Base-by-base conservation (phyloP, 1,140 invertebrate genomes). In the Popillia japonica region DNA sequence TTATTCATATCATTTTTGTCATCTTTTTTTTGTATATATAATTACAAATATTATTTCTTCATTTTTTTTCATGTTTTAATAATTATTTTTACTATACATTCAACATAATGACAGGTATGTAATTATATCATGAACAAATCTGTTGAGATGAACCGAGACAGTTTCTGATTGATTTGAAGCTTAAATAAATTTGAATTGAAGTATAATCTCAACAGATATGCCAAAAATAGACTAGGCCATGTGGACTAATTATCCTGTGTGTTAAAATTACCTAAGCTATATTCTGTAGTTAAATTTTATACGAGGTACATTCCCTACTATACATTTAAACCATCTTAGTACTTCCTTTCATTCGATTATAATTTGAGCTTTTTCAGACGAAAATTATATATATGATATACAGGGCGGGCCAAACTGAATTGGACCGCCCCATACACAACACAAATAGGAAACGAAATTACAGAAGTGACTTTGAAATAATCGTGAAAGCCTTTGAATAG, bases 161-260 rank as follows among this genome's bases (percentile, higher is more conserved):
- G 7, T 20, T 64, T 68, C 8, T n/a, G n/a, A 6, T 68, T 23
- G 14, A 73, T 20, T 73, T 73, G 34, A 17, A 40, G n/a, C 23
- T 42, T 40, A 40, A 2, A 11, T 73, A 73, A 73, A 0, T 40
- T 73, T 14, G 0, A 27, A 20, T 20, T n/a, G 7, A 7, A 23
- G 59, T 73, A 20, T 73, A n/a, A 55, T 76, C 75, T 76, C 75
- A 59, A 76, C 42, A 76, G 75, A 76, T 48, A 17, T 59, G 44
- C 75, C 27, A 76, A 48, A 59, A 55, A 40, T 76, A 76, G 23
- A 75, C 73, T 76, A 76, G 75, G 48, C 42, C 41, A 40, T 73
- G 17, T 40, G 72, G 59, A 64, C 59, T 64, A 64, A 64, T 4
- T 17, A 61, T 64, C 61, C 61, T 64, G 61, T 64, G 61, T 22